Evolutionary conservation across 2,113 vertebrate species (phyloP).

Genomic region (Grammomys surdaster): DNA sequence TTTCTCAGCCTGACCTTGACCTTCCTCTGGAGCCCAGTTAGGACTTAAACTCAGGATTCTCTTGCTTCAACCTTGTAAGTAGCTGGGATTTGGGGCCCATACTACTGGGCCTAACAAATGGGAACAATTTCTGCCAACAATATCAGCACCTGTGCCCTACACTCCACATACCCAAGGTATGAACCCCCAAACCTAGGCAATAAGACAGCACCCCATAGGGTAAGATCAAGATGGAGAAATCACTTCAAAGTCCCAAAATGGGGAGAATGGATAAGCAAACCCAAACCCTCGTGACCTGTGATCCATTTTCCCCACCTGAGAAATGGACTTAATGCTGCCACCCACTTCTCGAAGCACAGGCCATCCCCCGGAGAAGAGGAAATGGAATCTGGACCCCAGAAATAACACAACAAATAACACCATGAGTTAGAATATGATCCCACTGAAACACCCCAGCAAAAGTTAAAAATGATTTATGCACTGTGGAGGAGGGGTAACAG

Average conservation of each 20-base stretch:
- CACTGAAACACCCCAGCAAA: not conserved
- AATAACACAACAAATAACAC: not conserved
- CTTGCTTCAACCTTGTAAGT: not conserved
- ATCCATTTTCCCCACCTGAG: not conserved
- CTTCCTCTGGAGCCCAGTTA: not conserved
- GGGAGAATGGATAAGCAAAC: not conserved
- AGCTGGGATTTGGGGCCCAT: not conserved
- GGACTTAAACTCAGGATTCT: not conserved
- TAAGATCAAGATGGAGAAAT: not conserved
- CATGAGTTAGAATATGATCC: not conserved
- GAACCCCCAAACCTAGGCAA: not conserved
- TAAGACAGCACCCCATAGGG: not conserved
- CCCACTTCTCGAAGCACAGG: not conserved
- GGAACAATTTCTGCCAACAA: not conserved
- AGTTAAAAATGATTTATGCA: not conserved
- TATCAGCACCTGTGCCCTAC: not conserved
- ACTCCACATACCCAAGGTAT: accelerated
- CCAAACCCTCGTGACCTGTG: not conserved
- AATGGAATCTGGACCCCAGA: not conserved
- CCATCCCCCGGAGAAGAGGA: not conserved
- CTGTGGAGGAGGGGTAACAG: not conserved
- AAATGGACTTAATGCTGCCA: not conserved
- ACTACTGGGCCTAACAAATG: no score
- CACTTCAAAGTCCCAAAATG: not conserved
- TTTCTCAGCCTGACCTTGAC: not conserved